Evolutionary conservation across 2,888 invertebrate species (phyloP).

Genomic region (Noctua janthe): DNA sequence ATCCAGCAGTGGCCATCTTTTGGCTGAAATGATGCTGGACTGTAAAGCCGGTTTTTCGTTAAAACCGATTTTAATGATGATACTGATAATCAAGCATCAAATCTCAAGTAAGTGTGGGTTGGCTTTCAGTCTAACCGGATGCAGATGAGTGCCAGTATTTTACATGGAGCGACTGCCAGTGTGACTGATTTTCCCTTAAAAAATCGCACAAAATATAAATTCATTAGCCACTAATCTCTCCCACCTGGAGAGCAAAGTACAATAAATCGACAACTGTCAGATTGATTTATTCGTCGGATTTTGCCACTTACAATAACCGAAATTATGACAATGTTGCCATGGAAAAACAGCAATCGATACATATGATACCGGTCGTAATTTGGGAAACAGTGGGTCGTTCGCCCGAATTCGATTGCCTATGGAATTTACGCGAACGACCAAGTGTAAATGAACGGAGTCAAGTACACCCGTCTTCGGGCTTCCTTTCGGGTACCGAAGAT

Average conservation of each 20-base stretch:
- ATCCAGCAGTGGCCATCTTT: no score
- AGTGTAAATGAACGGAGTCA: background rate
- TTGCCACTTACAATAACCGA: slow-evolving; percentile 20
- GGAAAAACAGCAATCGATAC: background rate
- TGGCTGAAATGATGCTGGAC: no score
- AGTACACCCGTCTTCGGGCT: background rate
- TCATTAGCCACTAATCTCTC: slow-evolving; percentile 2
- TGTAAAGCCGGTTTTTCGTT: background rate
- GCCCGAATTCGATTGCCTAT: background rate
- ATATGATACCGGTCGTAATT: background rate
- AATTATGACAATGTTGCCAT: background rate
- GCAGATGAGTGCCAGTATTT: background rate
- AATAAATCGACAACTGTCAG: background rate
- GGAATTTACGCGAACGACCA: background rate
- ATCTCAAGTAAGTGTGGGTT: background rate
- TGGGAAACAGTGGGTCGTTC: background rate
- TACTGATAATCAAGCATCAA: no score
- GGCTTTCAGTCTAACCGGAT: background rate
- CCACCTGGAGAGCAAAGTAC: background rate
- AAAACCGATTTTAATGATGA: no score
- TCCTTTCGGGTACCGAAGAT: background rate
- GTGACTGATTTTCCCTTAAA: background rate
- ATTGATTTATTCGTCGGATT: slow-evolving; percentile 11
- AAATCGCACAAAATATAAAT: background rate
- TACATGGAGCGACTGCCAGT: background rate